Evolutionary conservation across 2,888 invertebrate genomes (phyloP).

Genomic region (Autographa pulchrina): DNA sequence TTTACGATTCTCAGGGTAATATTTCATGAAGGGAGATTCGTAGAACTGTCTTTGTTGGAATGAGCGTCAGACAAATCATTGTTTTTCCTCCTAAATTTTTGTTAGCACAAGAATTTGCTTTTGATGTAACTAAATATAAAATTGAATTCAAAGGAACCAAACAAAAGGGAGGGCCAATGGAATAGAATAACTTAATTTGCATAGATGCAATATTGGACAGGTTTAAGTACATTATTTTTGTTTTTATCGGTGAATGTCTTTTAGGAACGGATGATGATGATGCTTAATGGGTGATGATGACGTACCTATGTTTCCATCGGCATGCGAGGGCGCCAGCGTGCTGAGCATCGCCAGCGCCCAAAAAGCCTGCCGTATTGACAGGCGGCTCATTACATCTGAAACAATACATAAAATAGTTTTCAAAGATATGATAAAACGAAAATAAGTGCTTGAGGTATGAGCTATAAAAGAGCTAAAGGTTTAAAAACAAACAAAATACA

Average conservation of each 20-base stretch:
- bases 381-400: slow-evolving; percentile 85
- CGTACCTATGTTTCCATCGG: slow-evolving; percentile 92
- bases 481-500: too few relatives aligned
- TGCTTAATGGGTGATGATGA: background rate
- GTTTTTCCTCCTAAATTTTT: background rate
- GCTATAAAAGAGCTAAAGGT: too few relatives aligned
- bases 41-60: background rate
- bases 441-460: too few relatives aligned
- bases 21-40: background rate
- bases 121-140: background rate
- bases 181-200: too few relatives aligned
- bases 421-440: too few relatives aligned
- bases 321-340: slow-evolving; percentile 87
- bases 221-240: too few relatives aligned
- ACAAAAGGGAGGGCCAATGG: too few relatives aligned
- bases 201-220: too few relatives aligned
- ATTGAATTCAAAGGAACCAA: too few relatives aligned
- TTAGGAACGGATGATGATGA: background rate
- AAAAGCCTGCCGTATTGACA: slow-evolving; percentile 78
- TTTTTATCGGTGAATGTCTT: too few relatives aligned
- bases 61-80: background rate
- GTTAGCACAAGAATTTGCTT: background rate
- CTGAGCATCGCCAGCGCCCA: slow-evolving; percentile 86
- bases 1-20: background rate
- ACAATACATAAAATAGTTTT: slow-evolving; percentile 19